Base-by-base conservation (phyloP, 2,888 invertebrate genomes). In the Helleia helle region DNA sequence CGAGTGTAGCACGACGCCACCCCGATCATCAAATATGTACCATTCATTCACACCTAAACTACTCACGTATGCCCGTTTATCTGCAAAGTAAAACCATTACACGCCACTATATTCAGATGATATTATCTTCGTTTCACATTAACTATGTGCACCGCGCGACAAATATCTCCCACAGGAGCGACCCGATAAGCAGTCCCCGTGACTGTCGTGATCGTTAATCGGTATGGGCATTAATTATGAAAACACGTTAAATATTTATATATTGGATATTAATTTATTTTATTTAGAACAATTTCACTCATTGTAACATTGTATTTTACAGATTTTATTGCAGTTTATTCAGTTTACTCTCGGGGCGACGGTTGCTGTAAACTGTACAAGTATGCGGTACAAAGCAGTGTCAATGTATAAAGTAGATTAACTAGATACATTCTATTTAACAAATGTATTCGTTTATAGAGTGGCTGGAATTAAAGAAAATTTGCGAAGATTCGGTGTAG, bases 161-260 rank as follows among this genome's bases (percentile, higher is more conserved):
- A 62, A 62, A 59, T 60, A 59, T 65, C 55, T 71, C 79, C 77
- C 80, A 62, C 50, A 50, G 76, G 81, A 68, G 59, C 57, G 41
- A 42, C 49, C 69, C 62, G 80, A 80, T 81, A 79, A 76, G 71
- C 71, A n/a, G n/a, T n/a, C n/a, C n/a, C n/a, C 59, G 62, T 60
- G 66, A 65, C 71, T 71, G 62, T 65, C 67, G 69, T 69, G 74
- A 79, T 80, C 73, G 71, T 31, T 12, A 76, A 81, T 77, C 79
- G 65, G 67, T 60, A 61, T 54, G 62, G 67, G 68, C 80, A 75
- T 81, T 76, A 77, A 81, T 80, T 72, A 75, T 61, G 52, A 60
- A 31, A 31, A 59, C 52, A 52, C 55, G 54, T 56, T 30, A 15
- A 40, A 40, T 25, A 40, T 25, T n/a, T n/a, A 31, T 30, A 40